Evolutionary conservation across 2,888 invertebrate species (phyloP).

Genomic region (Thysanoteuthis rhombus): DNA sequence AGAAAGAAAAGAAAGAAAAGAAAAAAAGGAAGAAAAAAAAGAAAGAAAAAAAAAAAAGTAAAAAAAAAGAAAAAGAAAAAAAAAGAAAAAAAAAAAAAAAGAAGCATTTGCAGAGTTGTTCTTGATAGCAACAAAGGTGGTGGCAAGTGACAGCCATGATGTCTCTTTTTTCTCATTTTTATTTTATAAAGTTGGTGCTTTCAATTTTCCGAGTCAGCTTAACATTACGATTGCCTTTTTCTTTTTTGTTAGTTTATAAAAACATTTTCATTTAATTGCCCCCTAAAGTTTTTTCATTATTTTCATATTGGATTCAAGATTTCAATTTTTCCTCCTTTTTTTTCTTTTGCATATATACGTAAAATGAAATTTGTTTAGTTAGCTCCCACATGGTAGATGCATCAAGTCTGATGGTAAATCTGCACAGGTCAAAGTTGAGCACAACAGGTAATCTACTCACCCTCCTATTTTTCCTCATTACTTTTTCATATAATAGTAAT

Average conservation of each 20-base stretch:
- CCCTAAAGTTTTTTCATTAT: background rate
- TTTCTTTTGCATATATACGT: constrained; percentile 12
- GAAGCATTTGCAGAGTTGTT: background rate
- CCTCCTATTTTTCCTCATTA: background rate
- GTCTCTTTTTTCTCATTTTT: background rate
- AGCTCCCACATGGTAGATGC: background rate
- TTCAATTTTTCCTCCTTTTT: background rate
- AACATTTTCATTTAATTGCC: too few relatives aligned
- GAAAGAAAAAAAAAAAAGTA: too few relatives aligned
- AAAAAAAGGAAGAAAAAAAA: too few relatives aligned
- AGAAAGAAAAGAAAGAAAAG: too few relatives aligned
- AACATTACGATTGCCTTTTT: too few relatives aligned
- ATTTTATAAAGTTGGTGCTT: background rate
- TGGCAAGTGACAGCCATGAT: background rate
- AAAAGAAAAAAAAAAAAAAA: too few relatives aligned
- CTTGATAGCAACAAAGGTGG: background rate
- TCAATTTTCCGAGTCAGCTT: background rate
- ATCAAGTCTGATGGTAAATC: background rate
- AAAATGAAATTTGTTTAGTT: background rate
- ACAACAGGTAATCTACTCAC: background rate
- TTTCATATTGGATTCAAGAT: too few relatives aligned
- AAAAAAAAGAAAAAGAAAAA: too few relatives aligned
- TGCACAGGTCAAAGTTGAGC: background rate
- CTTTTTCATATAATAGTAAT: background rate
- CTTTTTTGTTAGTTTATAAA: background rate